Conservation (phyloP, 2,797 vertebrate species). For the Chromobotia macracanthus region DNA sequence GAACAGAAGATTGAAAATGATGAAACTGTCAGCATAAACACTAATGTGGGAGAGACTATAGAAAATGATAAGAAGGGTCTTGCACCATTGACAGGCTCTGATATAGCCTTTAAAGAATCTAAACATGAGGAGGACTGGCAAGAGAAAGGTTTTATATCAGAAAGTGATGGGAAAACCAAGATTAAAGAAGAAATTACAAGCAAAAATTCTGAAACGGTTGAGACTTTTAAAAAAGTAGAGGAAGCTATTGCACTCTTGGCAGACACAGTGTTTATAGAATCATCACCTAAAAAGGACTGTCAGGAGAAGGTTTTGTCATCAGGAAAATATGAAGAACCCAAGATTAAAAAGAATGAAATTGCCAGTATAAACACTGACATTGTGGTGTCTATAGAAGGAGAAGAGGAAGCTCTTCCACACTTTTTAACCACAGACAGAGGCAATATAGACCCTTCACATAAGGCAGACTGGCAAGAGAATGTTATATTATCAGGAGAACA, state of each 20-base stretch:
- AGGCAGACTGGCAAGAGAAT: background rate
- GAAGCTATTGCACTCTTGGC: slow-evolving; percentile 8
- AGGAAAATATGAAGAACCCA: background rate
- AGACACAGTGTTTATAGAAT: background rate
- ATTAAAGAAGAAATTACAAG: background rate
- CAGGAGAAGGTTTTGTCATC: background rate
- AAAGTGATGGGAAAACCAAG: background rate
- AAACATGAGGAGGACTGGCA: background rate
- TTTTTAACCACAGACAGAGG: background rate
- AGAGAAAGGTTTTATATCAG: slow-evolving; percentile 11
- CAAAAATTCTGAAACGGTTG: background rate
- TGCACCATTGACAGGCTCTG: background rate
- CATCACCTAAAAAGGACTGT: background rate
- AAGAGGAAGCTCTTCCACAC: background rate
- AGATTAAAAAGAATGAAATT: slow-evolving; percentile 11
- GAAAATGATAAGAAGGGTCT: background rate
- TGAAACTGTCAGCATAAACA: background rate
- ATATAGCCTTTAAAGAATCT: background rate
- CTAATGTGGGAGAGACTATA: slow-evolving; percentile 11
- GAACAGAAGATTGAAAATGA: background rate
- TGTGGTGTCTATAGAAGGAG: slow-evolving; percentile 12
- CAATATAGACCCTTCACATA: background rate
- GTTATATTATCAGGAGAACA: background rate
- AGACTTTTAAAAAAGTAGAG: slow-evolving; percentile 1
- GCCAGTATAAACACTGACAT: background rate